phyloP scores from a whole-genome alignment of 2,888 invertebrate genomes.

The Caenorhabditis sp. region DNA sequence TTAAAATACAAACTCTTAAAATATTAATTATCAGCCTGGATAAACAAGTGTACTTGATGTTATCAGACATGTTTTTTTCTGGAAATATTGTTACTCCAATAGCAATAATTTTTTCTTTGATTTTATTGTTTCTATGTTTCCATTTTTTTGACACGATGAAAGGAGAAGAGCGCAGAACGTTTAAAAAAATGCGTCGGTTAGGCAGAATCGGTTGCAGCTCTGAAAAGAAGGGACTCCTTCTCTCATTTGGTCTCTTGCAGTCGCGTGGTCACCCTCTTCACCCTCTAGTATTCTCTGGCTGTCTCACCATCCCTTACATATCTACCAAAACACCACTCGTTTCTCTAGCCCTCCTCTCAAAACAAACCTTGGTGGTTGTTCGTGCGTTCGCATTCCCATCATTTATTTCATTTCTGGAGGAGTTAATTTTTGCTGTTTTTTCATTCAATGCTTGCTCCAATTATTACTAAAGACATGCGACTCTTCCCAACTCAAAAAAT shows the following conservation, averaged over 20 bases:
- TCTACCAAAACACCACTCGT: constrained; percentile 34
- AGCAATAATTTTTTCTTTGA: too few relatives aligned
- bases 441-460: constrained; percentile 74
- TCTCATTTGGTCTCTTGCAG: constrained; percentile 50
- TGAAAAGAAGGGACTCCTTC: constrained; percentile 39
- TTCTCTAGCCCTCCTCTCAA: not conserved
- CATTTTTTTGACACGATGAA: too few relatives aligned
- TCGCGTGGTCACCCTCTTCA: constrained; percentile 29
- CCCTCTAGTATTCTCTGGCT: constrained; percentile 15
- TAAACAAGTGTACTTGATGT: too few relatives aligned
- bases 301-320: constrained; percentile 31
- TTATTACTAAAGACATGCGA: constrained; percentile 79
- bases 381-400: constrained; percentile 5
- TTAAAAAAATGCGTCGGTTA: too few relatives aligned
- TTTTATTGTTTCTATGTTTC: too few relatives aligned
- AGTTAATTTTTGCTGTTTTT: not conserved
- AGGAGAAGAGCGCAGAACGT: too few relatives aligned
- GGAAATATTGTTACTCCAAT: too few relatives aligned
- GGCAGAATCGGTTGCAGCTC: constrained; percentile 34
- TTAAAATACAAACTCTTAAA: too few relatives aligned
- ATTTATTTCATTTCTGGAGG: not conserved
- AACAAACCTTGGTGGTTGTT: not conserved
- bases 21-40: too few relatives aligned
- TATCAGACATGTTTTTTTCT: too few relatives aligned
- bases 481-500: constrained; percentile 74